Evolutionary conservation across 2,113 vertebrate species (phyloP).

Genomic region (Bos indicus): DNA sequence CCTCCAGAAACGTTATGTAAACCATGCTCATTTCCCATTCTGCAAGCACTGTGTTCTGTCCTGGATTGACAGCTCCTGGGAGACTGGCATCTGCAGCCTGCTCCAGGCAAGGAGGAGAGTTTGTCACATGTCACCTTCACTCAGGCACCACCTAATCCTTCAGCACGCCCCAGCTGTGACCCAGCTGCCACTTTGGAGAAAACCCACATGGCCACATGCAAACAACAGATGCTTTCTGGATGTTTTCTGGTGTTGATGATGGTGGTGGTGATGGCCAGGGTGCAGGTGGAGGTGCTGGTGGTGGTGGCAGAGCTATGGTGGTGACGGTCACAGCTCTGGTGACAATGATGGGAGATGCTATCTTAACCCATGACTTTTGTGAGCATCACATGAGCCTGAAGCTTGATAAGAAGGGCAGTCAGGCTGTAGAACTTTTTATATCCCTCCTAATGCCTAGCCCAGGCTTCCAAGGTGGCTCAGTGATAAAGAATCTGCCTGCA

Average conservation of each 20-base stretch:
- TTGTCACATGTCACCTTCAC: slow-evolving; percentile 32
- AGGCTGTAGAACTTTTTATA: background rate
- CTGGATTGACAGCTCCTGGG: slow-evolving; percentile 21
- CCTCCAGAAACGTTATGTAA: slow-evolving; percentile 11
- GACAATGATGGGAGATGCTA: background rate
- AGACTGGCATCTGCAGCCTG: slow-evolving; percentile 5
- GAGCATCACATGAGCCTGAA: background rate
- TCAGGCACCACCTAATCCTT: slow-evolving; percentile 14
- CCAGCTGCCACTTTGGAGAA: background rate
- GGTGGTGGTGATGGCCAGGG: background rate
- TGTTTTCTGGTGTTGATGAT: background rate
- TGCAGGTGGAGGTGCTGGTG: background rate
- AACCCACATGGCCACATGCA: background rate
- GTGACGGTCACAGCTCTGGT: background rate
- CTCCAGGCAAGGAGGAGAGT: slow-evolving; percentile 4
- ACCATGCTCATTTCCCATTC: slow-evolving; percentile 27
- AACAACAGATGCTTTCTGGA: background rate
- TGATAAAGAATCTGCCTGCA: background rate
- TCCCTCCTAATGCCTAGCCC: background rate
- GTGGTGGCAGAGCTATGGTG: background rate
- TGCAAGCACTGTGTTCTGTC: background rate
- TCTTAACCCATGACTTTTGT: background rate
- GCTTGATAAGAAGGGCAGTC: background rate
- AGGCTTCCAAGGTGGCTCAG: background rate
- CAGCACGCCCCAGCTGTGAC: background rate